Evolutionary conservation across 2,888 invertebrate species (phyloP).

Genomic region (Synergus itoensis): DNA sequence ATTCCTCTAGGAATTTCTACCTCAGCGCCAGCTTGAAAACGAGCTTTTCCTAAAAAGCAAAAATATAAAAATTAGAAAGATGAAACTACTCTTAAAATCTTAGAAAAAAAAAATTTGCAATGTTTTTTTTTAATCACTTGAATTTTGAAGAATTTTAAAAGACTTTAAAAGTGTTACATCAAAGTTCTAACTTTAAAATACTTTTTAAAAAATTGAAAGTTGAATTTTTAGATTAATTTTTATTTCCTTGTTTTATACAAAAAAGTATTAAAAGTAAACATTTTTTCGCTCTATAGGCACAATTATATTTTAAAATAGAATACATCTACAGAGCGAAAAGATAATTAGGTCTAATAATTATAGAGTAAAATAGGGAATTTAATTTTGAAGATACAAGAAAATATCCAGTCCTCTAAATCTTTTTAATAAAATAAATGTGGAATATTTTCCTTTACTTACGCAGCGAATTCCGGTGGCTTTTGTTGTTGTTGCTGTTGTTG

Average conservation of each 20-base stretch:
- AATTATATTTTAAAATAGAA: too few species aligned
- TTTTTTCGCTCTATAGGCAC: too few species aligned
- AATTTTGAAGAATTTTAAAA: slow-evolving; percentile 4
- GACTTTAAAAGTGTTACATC: not conserved
- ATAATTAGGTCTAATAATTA: too few species aligned
- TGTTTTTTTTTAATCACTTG: not conserved
- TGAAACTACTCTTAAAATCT: too few species aligned
- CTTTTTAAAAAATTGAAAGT: too few species aligned
- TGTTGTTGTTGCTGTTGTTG: slow-evolving; percentile 52
- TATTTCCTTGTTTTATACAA: too few species aligned
- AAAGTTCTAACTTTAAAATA: too few species aligned
- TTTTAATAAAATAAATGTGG: slow-evolving; percentile 18
- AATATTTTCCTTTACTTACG: slow-evolving; percentile 60
- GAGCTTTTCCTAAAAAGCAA: slow-evolving; percentile 71
- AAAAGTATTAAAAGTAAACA: too few species aligned
- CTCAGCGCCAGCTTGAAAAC: slow-evolving; percentile 75
- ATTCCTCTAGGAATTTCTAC: not conserved
- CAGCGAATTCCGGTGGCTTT: slow-evolving; percentile 69
- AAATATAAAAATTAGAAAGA: not conserved
- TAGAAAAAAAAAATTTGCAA: not conserved
- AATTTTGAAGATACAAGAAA: too few species aligned
- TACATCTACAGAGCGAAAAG: too few species aligned
- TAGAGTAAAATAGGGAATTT: too few species aligned
- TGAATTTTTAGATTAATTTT: too few species aligned
- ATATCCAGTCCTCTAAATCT: not conserved